Evolutionary conservation across 2,113 vertebrate genomes (phyloP).

Genomic region (Oophaga pumilio): DNA sequence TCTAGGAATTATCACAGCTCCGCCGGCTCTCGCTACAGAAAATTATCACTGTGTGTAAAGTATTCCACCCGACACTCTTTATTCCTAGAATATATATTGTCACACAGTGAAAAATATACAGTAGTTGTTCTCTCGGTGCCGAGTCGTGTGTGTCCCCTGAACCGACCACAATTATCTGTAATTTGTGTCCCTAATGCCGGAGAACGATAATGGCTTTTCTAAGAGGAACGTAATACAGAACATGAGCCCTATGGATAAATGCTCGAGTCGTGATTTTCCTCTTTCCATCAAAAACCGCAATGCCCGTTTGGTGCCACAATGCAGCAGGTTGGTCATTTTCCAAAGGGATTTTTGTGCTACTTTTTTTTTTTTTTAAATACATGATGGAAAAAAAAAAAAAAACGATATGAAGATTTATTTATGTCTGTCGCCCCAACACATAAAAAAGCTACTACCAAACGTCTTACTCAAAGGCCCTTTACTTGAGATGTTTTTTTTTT

Average conservation of each 20-base stretch:
- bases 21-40: background rate
- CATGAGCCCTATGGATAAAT: slow-evolving; percentile 35
- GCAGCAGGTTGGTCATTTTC: background rate
- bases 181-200: slow-evolving; percentile 22
- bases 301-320: background rate
- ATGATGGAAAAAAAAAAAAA: background rate
- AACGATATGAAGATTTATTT: background rate
- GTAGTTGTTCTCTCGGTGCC: background rate
- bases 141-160: slow-evolving; percentile 6
- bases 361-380: background rate
- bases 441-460: background rate
- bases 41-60: background rate
- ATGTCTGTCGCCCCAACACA: background rate
- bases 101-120: slow-evolving; percentile 28
- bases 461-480: background rate
- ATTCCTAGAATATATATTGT: background rate
- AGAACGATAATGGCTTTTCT: slow-evolving; percentile 10
- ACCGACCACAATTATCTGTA: slow-evolving; percentile 15
- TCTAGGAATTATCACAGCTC: background rate
- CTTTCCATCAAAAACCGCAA: slow-evolving; percentile 19
- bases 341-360: background rate
- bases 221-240: background rate
- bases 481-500: background rate
- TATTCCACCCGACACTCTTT: background rate
- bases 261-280: slow-evolving; percentile 45